A percentile compares a stretch with the other conserved stretches of the same genome.
phyloP scores from a whole-genome alignment of 1,140 invertebrate species.

The Drosophila bocki region DNA sequence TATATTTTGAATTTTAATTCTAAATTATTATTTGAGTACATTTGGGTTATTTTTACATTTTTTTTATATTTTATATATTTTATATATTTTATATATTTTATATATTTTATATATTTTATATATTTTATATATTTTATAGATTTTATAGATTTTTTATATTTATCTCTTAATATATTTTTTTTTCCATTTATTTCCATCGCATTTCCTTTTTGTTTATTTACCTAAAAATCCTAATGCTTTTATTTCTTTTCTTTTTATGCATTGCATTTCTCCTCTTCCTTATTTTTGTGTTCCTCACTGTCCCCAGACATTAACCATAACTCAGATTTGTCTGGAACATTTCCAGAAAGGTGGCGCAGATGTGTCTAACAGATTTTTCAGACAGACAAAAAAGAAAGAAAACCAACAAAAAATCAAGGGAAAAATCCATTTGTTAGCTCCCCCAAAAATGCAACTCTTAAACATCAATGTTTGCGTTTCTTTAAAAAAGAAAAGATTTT shows the following conservation, averaged over 20 bases:
- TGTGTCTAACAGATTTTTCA: constrained; percentile 26
- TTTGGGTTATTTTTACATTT: background rate
- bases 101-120: too few species aligned
- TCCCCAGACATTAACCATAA: constrained; percentile 22
- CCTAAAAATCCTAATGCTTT: background rate
- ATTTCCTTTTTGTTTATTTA: background rate
- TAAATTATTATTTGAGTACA: background rate
- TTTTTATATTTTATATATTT: background rate
- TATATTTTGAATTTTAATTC: background rate
- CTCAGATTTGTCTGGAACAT: constrained; percentile 22
- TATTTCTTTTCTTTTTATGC: background rate
- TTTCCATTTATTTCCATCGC: background rate
- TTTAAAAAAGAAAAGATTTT: background rate
- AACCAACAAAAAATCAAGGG: background rate
- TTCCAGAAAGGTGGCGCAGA: constrained; percentile 24
- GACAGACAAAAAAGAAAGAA: constrained; percentile 17
- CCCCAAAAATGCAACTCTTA: background rate
- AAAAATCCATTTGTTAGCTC: background rate
- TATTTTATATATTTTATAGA: too few species aligned
- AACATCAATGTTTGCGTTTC: constrained; percentile 4
- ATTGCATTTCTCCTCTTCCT: background rate
- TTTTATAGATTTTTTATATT: too few species aligned
- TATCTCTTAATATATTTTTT: background rate
- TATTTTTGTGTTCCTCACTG: background rate
- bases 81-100: too few species aligned